phyloP scores from a whole-genome alignment of 2,888 invertebrate species.

The Spilosoma lubricipeda region DNA sequence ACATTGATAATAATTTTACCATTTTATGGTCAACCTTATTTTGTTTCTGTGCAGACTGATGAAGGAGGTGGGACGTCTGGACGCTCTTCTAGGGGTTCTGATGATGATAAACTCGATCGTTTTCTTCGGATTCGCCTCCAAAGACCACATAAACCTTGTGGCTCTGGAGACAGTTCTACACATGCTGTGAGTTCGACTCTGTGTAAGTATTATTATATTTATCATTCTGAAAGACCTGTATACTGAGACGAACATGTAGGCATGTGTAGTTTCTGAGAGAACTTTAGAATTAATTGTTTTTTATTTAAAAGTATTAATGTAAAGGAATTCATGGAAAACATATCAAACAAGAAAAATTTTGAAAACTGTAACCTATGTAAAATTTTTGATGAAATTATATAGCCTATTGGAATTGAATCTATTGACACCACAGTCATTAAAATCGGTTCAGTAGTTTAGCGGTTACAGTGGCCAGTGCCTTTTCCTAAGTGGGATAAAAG shows the following conservation, averaged over 20 bases:
- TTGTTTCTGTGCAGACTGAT: constrained; percentile 87
- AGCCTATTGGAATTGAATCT: too few relatives aligned
- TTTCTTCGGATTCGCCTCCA: constrained; percentile 80
- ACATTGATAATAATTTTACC: too few relatives aligned
- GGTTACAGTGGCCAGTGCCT: too few relatives aligned
- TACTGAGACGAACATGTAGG: background rate
- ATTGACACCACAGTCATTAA: too few relatives aligned
- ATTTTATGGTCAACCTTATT: background rate
- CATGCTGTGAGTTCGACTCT: constrained; percentile 82
- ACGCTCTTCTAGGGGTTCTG: constrained; percentile 84
- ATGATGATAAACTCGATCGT: constrained; percentile 87
- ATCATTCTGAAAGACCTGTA: background rate
- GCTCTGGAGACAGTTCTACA: constrained; percentile 75
- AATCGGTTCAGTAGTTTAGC: too few relatives aligned
- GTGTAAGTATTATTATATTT: constrained; percentile 65
- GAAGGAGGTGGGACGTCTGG: constrained; percentile 80
- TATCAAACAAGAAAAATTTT: too few relatives aligned
- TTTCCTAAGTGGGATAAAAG: background rate
- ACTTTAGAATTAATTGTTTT: too few relatives aligned
- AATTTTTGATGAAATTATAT: too few relatives aligned
- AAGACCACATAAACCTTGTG: constrained; percentile 75
- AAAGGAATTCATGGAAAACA: too few relatives aligned
- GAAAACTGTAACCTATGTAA: too few relatives aligned
- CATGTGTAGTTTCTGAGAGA: too few relatives aligned
- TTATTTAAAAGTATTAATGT: too few relatives aligned